Evolutionary conservation across 2,113 vertebrate species (phyloP).

Genomic region (Sapajus apella): DNA sequence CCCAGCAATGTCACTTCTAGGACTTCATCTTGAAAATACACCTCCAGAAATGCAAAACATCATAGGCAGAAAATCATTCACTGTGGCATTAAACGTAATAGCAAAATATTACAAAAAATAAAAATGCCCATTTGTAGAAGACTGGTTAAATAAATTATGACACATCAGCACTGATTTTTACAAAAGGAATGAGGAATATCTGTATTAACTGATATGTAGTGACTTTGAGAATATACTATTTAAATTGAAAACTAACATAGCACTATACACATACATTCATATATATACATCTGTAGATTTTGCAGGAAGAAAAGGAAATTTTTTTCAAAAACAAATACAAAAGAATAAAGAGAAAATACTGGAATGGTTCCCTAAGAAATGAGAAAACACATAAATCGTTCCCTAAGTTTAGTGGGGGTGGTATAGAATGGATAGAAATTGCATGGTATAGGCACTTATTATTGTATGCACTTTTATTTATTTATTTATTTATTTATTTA

Average conservation of each 20-base stretch:
- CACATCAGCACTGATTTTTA: neutral
- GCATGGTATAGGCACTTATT: neutral
- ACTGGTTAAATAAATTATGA: neutral
- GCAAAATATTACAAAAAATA: neutral
- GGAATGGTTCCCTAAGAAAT: neutral
- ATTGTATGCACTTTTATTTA: no score
- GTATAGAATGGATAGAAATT: neutral
- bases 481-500: no score
- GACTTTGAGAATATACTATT: neutral
- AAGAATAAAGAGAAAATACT: neutral
- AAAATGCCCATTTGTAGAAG: neutral
- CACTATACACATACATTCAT: neutral
- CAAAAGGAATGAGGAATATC: neutral
- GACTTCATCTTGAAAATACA: neutral
- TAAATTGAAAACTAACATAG: neutral
- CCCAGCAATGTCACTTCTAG: neutral
- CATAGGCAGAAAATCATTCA: neutral
- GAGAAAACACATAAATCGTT: neutral
- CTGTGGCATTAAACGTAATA: neutral
- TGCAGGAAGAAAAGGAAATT: neutral
- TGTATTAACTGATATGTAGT: neutral
- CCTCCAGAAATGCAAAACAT: neutral
- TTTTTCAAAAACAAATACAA: neutral
- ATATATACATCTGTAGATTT: neutral
- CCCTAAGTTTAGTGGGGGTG: neutral